Conservation (phyloP, 2,888 invertebrate species). For the Leptinotarsa peninsularis region DNA sequence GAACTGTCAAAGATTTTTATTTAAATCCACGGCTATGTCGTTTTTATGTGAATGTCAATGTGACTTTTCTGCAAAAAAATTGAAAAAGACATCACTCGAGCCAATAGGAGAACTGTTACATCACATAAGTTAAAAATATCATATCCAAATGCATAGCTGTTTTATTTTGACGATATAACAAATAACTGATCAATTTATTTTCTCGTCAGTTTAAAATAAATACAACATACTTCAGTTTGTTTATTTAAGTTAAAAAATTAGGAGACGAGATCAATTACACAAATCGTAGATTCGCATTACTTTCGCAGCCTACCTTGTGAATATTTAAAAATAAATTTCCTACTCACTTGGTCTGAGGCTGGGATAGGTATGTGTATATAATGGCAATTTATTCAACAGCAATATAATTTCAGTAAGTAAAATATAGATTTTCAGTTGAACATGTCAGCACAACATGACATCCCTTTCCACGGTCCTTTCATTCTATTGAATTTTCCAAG, state of each 20-base stretch:
- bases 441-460: conserved; percentile 50
- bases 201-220: conserved; percentile 2
- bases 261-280: not conserved
- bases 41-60: too few relatives aligned
- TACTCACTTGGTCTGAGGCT: conserved; percentile 14
- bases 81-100: conserved; percentile 23
- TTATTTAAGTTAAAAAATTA: conserved; percentile 5
- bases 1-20: not conserved
- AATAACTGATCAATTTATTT: conserved; percentile 1
- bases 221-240: not conserved
- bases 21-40: not conserved
- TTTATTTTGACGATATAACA: conserved; percentile 7
- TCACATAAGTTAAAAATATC: conserved; percentile 35
- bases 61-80: not conserved
- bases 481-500: conserved; percentile 47
- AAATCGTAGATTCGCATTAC: conserved; percentile 4
- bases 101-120: conserved; percentile 26
- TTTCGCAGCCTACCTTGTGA: conserved; percentile 12
- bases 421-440: conserved; percentile 41
- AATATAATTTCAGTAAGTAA: conserved; percentile 12
- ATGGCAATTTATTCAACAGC: conserved; percentile 10
- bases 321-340: conserved; percentile 13
- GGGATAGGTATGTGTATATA: not conserved
- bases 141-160: conserved; percentile 18
- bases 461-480: conserved; percentile 51